Evolutionary conservation across 2,888 invertebrate genomes (phyloP), one percentile per base, ranked within the genome.

Genomic region (Coleophora deauratella): DNA sequence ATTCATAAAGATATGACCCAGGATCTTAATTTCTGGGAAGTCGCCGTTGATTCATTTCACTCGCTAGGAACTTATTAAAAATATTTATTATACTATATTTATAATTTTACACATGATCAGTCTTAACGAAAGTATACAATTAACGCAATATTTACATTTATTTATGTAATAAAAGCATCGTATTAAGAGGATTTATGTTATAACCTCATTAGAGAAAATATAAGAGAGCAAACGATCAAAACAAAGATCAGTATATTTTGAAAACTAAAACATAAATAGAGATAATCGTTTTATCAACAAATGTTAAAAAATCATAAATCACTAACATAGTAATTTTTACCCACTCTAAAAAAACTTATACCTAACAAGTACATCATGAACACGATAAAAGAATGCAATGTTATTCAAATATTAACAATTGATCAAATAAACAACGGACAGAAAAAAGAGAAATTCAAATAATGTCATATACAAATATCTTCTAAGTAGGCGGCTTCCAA

Each of bases 341-440:
- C 21, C n/a, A n/a, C n/a, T n/a, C n/a, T n/a, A n/a, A n/a, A n/a
- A n/a, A n/a, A n/a, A n/a, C n/a, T n/a, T n/a, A n/a, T n/a, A n/a
- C n/a, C n/a, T n/a, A 21, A 21, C 6, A 21, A 21, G 21, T 21
- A 6, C 6, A 4, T 21, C 6, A 21, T 21, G 6, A 21, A 21
- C 43, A 47, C 41, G 35, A 45, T 44, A 45, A 37, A 49, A 45
- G 53, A 59, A 60, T 54, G 53, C 21, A 6, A 4, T 46, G 45
- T 45, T 46, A 37, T 52, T 49, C 52, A 35, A 21, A 49, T 48
- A 44, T 36, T 32, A 66, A 60, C 71, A 73, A 66, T 72, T 73
- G 72, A 60, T 65, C 60, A 62, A 71, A 72, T 63, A 72, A 64
- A 69, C 43, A 63, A 66, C 3, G 14, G 13, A 35, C 27, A 14